Conservation (phyloP, 2,888 invertebrate species). For the Acleris cristana region DNA sequence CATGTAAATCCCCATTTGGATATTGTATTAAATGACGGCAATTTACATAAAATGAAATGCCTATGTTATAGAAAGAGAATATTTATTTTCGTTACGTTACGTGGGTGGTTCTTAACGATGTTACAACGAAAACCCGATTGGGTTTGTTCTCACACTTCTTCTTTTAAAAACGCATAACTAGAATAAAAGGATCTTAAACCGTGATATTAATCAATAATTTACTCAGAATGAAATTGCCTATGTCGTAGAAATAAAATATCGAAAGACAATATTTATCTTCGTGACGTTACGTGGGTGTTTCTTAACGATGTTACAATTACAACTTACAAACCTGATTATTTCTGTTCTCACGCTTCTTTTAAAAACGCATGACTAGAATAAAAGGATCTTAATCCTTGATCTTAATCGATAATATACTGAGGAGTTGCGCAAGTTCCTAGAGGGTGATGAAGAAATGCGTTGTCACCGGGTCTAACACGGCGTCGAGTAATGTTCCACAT, state of each 20-base stretch:
- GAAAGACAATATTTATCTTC: slow-evolving; percentile 17
- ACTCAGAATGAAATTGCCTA: neutral
- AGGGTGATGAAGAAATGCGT: slow-evolving; percentile 29
- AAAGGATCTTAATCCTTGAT: slow-evolving; percentile 9
- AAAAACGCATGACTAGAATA: slow-evolving; percentile 7
- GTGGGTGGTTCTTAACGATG: slow-evolving; percentile 27
- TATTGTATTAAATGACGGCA: too few relatives aligned
- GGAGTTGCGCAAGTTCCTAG: slow-evolving; percentile 19
- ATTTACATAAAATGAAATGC: neutral
- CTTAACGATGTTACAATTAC: slow-evolving; percentile 21
- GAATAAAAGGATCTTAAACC: slow-evolving; percentile 17
- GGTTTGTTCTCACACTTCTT: slow-evolving; percentile 18
- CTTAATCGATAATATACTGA: slow-evolving; percentile 13
- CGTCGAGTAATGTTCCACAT: slow-evolving; percentile 38
- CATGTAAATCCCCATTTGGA: neutral
- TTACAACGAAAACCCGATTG: slow-evolving; percentile 8
- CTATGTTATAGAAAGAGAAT: neutral
- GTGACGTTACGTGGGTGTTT: slow-evolving; percentile 14
- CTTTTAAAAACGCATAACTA: slow-evolving; percentile 3
- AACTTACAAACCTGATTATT: neutral
- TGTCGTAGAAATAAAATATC: neutral
- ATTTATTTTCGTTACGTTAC: slow-evolving; percentile 3
- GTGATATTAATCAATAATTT: slow-evolving; percentile 12
- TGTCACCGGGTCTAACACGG: slow-evolving; percentile 17
- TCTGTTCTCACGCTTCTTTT: slow-evolving; percentile 20